phyloP scores from a whole-genome alignment of 2,113 vertebrate genomes.

The Scartelaos histophorus region DNA sequence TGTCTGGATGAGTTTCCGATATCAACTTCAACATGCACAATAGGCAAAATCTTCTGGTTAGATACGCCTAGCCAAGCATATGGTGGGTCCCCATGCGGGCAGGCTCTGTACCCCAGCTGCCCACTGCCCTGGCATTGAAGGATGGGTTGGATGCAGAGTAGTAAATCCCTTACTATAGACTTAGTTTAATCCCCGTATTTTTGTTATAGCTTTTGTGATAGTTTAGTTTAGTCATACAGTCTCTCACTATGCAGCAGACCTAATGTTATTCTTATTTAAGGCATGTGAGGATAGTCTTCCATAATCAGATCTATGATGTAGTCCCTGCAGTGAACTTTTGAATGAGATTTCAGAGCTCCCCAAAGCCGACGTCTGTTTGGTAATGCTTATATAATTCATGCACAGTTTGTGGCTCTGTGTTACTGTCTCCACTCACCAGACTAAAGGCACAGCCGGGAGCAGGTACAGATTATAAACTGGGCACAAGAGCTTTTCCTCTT shows the following conservation, averaged over 20 bases:
- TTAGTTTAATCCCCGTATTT: too few relatives aligned
- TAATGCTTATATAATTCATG: constrained; percentile 25
- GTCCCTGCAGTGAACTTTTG: constrained; percentile 13
- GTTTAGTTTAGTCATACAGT: too few relatives aligned
- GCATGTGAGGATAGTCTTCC: not conserved
- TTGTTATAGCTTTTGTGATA: too few relatives aligned
- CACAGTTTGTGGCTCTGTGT: not conserved
- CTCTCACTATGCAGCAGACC: not conserved
- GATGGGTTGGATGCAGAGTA: too few relatives aligned
- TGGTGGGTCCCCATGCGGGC: too few relatives aligned
- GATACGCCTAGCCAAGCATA: too few relatives aligned
- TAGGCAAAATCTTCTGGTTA: too few relatives aligned
- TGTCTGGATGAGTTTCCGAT: too few relatives aligned
- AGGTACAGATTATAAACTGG: not conserved
- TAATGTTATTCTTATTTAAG: not conserved
- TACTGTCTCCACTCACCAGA: not conserved
- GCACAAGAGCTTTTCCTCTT: not conserved
- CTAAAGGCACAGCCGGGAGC: not conserved
- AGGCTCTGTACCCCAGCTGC: too few relatives aligned
- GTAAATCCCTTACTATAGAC: too few relatives aligned
- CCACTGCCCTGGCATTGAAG: too few relatives aligned
- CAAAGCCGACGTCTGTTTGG: constrained; percentile 16
- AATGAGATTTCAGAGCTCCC: constrained; percentile 34
- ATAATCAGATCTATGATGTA: not conserved
- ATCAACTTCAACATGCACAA: too few relatives aligned